Percentiles rank a stretch among this genome's conserved stretches.
phyloP scores from a whole-genome alignment of 2,113 vertebrate species.

The Onychostruthus taczanowskii region DNA sequence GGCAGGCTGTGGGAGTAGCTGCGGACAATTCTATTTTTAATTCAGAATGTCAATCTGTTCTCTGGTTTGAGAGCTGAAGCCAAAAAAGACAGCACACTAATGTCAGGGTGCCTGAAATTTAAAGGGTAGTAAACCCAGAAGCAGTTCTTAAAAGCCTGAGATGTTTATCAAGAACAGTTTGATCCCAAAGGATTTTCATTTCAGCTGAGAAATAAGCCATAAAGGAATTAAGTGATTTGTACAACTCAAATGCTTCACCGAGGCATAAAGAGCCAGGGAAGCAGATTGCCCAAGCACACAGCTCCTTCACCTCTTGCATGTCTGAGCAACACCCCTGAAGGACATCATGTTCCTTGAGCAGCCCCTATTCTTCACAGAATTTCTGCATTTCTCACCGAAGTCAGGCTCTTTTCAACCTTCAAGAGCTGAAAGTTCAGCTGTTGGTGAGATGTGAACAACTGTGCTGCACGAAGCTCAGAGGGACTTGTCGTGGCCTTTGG shows the following conservation, averaged over 20 bases:
- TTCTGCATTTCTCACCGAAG: background rate
- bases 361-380: background rate
- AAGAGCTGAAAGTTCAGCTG: background rate
- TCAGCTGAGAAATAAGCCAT: background rate
- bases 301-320: background rate
- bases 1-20: background rate
- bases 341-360: background rate
- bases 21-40: background rate
- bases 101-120: background rate
- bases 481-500: background rate
- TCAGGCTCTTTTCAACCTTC: background rate
- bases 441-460: background rate
- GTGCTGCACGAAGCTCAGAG: background rate
- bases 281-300: background rate
- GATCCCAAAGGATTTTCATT: background rate
- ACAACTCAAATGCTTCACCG: background rate
- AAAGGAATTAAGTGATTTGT: background rate
- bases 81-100: background rate
- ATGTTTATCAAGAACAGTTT: background rate
- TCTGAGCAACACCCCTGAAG: background rate
- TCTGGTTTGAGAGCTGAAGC: background rate
- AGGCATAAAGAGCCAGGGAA: background rate
- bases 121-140: background rate
- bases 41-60: background rate
- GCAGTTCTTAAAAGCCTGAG: background rate